Evolutionary conservation across 2,888 invertebrate genomes (phyloP).

Genomic region (Drosophila ustulata): DNA sequence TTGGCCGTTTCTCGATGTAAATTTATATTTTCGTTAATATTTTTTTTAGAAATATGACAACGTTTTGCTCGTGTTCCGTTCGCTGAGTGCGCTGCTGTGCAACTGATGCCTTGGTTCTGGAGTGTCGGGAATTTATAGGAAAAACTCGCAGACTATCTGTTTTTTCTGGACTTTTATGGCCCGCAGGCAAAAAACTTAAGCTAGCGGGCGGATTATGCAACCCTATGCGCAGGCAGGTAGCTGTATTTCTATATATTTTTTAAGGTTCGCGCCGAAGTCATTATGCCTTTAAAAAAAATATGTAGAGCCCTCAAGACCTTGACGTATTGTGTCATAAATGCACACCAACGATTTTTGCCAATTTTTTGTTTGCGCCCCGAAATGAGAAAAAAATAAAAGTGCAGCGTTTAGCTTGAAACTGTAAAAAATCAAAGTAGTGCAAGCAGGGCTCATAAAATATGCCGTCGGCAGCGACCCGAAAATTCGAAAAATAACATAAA

Average conservation of each 20-base stretch:
- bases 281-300: slow-evolving; percentile 71
- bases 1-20: slow-evolving; percentile 52
- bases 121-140: slow-evolving; percentile 55
- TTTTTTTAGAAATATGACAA: neutral
- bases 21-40: slow-evolving; percentile 14
- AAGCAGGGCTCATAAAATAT: slow-evolving; percentile 66
- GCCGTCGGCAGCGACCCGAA: slow-evolving; percentile 63
- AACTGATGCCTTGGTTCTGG: slow-evolving; percentile 56
- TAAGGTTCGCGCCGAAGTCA: slow-evolving; percentile 69
- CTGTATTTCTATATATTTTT: slow-evolving; percentile 31
- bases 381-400: slow-evolving; percentile 51
- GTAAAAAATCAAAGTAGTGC: slow-evolving; percentile 81
- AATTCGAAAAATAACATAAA: neutral
- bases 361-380: slow-evolving; percentile 39
- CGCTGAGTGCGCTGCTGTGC: slow-evolving; percentile 56
- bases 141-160: slow-evolving; percentile 21
- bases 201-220: slow-evolving; percentile 77
- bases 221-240: slow-evolving; percentile 70
- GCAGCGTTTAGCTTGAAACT: slow-evolving; percentile 65
- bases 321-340: slow-evolving; percentile 72
- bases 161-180: slow-evolving; percentile 68
- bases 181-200: slow-evolving; percentile 72
- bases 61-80: slow-evolving; percentile 50
- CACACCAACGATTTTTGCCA: slow-evolving; percentile 34
- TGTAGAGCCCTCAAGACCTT: slow-evolving; percentile 58